These are phyloP conservation scores for Blera fallax DNA, from an alignment of 2,888 invertebrate species.

Conservation along the genomic window DNA sequence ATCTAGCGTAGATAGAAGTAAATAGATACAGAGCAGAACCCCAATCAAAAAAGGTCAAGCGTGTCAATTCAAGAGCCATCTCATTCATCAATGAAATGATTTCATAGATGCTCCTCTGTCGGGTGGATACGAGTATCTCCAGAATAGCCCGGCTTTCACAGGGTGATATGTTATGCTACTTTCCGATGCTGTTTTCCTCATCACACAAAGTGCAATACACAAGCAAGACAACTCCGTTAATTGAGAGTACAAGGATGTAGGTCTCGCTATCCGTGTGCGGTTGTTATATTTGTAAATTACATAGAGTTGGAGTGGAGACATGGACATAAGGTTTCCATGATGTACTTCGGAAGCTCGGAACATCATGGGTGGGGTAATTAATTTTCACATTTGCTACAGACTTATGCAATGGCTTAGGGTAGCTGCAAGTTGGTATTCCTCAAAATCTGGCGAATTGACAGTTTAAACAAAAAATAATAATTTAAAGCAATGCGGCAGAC, in stretches of 20 bases:
- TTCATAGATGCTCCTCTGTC: constrained; percentile 40
- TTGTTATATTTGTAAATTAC: background rate
- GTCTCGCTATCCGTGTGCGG: background rate
- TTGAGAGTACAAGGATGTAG: background rate
- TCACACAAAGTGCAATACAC: background rate
- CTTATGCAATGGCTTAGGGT: background rate
- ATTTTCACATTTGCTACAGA: background rate
- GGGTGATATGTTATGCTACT: constrained; percentile 4
- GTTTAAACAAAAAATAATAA: no score
- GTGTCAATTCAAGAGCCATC: constrained; percentile 61
- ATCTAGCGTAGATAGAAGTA: constrained; percentile 16
- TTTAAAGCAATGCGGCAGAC: no score
- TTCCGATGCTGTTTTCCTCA: background rate
- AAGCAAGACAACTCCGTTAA: background rate
- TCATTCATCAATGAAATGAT: constrained; percentile 69
- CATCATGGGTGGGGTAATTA: constrained; percentile 24
- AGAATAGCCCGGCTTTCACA: background rate
- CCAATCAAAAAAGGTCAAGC: constrained; percentile 66
- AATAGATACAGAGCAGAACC: constrained; percentile 41
- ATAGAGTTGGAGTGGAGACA: background rate
- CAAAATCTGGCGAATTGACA: background rate
- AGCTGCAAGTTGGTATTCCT: background rate
- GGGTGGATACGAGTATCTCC: background rate
- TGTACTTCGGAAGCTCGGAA: constrained; percentile 2
- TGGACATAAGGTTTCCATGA: background rate